phyloP scores from a whole-genome alignment of 2,888 invertebrate species.

The Carpatolechia fugitivella region DNA sequence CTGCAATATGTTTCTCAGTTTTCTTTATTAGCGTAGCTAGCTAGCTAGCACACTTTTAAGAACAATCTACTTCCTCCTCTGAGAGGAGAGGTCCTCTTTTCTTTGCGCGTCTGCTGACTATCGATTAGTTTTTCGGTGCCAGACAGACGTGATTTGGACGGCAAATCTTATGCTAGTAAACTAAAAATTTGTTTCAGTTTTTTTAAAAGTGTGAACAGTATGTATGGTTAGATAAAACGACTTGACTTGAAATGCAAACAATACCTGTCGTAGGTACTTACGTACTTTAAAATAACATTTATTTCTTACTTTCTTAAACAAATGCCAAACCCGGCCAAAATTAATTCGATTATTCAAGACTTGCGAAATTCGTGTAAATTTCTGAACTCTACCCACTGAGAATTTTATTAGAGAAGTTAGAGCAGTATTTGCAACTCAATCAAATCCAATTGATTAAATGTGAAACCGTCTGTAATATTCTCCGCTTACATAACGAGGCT shows the following conservation, averaged over 20 bases:
- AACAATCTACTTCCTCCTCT: background rate
- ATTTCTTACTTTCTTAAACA: too few relatives aligned
- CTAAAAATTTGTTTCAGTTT: too few relatives aligned
- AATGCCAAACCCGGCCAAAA: too few relatives aligned
- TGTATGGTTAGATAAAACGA: too few relatives aligned
- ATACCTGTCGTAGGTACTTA: too few relatives aligned
- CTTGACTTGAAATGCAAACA: too few relatives aligned
- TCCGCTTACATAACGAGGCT: conserved; percentile 8
- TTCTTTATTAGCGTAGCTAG: too few relatives aligned
- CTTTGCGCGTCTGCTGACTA: background rate
- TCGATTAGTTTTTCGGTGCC: background rate
- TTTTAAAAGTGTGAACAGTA: too few relatives aligned
- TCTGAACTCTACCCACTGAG: background rate
- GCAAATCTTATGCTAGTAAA: too few relatives aligned
- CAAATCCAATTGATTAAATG: conserved; percentile 17
- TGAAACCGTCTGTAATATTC: conserved; percentile 13
- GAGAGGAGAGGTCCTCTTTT: background rate
- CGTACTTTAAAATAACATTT: too few relatives aligned
- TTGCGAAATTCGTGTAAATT: background rate
- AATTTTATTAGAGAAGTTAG: conserved; percentile 8
- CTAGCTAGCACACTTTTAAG: too few relatives aligned
- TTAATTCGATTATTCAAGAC: too few relatives aligned
- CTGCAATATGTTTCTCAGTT: background rate
- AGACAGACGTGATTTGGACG: background rate
- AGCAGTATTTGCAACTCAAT: conserved; percentile 12